Evolutionary conservation across 2,113 vertebrate species (phyloP).

Genomic region (Melierax canorus): DNA sequence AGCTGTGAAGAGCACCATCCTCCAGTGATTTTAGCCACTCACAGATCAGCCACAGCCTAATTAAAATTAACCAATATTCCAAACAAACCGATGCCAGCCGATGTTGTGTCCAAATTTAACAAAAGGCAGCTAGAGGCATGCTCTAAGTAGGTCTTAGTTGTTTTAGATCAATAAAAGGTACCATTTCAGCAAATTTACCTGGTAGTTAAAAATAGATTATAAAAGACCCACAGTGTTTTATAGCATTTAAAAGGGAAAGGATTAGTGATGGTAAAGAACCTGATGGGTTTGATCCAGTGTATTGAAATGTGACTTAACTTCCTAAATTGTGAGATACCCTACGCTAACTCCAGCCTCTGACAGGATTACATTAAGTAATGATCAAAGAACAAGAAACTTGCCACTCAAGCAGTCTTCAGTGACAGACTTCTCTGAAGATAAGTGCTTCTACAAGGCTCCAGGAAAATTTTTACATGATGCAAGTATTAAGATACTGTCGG

Average conservation of each 20-base stretch:
- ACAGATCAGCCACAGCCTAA: not conserved
- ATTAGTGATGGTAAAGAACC: not conserved
- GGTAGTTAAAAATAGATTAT: not conserved
- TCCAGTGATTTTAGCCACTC: not conserved
- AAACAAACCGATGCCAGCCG: not conserved
- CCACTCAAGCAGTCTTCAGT: conserved; percentile 23
- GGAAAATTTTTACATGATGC: not conserved
- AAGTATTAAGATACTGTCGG: not conserved
- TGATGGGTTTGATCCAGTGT: conserved; percentile 13
- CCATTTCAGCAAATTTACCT: not conserved
- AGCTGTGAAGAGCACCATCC: not conserved
- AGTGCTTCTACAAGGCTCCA: not conserved
- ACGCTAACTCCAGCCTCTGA: not conserved
- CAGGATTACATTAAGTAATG: conserved; percentile 54
- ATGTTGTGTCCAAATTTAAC: not conserved
- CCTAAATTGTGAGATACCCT: not conserved
- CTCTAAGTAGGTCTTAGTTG: not conserved
- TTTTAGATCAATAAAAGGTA: not conserved
- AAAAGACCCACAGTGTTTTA: not conserved
- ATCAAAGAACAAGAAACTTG: conserved; percentile 62
- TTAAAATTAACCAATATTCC: not conserved
- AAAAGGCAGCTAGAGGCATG: not conserved
- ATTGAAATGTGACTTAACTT: conserved; percentile 3
- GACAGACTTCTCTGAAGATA: conserved; percentile 24
- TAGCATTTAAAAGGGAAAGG: not conserved